A percentile compares a stretch with the other conserved stretches of the same genome.
Conservation (phyloP, 2,797 vertebrate species). For the Denticeps clupeoides region DNA sequence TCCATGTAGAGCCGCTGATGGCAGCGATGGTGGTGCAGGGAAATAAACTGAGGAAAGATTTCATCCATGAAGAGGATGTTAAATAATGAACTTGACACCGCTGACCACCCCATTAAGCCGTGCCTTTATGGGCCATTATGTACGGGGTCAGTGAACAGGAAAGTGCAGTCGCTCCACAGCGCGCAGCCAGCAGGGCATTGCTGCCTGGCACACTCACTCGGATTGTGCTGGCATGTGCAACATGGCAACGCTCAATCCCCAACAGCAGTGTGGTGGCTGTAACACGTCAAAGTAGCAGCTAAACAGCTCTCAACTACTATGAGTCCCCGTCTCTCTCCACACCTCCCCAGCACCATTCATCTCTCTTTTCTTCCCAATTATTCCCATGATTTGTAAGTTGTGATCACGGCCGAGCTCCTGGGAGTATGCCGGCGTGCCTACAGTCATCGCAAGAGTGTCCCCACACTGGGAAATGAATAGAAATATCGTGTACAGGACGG, state of each 20-base stretch:
- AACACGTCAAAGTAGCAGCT: too few relatives aligned
- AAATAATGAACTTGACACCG: slow-evolving; percentile 64
- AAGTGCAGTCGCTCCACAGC: slow-evolving; percentile 35
- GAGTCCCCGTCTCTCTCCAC: too few relatives aligned
- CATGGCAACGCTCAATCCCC: too few relatives aligned
- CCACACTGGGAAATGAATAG: slow-evolving; percentile 81
- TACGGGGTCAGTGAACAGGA: slow-evolving; percentile 59
- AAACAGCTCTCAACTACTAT: too few relatives aligned
- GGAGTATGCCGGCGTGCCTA: slow-evolving; percentile 57
- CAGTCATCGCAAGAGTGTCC: slow-evolving; percentile 80
- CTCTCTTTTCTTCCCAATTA: slow-evolving; percentile 27
- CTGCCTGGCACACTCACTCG: slow-evolving; percentile 10
- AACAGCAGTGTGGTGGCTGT: too few relatives aligned
- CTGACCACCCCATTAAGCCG: slow-evolving; percentile 62
- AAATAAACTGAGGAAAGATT: not conserved
- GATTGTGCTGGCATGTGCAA: too few relatives aligned
- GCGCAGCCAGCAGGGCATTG: not conserved
- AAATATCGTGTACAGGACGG: slow-evolving; percentile 73
- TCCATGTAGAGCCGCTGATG: too few relatives aligned
- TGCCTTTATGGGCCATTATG: slow-evolving; percentile 64
- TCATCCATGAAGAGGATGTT: slow-evolving; percentile 43
- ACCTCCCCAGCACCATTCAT: slow-evolving; percentile 10
- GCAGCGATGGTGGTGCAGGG: too few relatives aligned
- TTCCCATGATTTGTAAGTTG: slow-evolving; percentile 69
- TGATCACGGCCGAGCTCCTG: slow-evolving; percentile 76